phyloP scores from a whole-genome alignment of 2,113 vertebrate genomes.

The Numida meleagris region DNA sequence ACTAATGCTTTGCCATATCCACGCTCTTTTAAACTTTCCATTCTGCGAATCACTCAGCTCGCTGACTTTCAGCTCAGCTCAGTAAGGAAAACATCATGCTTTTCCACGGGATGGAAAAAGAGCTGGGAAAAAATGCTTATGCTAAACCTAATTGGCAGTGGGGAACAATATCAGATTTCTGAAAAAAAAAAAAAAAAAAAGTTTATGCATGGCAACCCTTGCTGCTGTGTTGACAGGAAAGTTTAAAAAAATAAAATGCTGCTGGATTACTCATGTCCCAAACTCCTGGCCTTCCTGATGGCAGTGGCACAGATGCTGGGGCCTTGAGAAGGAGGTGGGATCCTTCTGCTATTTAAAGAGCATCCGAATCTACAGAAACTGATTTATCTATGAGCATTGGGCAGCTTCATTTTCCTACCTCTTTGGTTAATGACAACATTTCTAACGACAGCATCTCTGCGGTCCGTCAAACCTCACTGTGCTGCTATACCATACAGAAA shows the following conservation, averaged over 20 bases:
- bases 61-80: not conserved
- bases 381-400: not conserved
- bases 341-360: not conserved
- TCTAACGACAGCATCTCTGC: not conserved
- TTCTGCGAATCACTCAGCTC: not conserved
- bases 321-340: not conserved
- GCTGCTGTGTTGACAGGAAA: not conserved
- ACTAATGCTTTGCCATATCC: not conserved
- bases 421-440: not conserved
- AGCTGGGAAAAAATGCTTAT: not conserved
- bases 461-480: not conserved
- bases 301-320: not conserved
- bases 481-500: not conserved
- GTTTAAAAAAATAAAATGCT: not conserved
- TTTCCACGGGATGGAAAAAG: not conserved
- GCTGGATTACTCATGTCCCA: not conserved
- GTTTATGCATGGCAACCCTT: not conserved
- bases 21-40: not conserved
- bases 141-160: conserved; percentile 15
- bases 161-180: conserved; percentile 10
- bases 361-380: accelerated
- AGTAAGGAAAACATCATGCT: conserved; percentile 14
- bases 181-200: too few species aligned
- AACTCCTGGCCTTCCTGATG: not conserved
- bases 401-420: accelerated